Base-by-base conservation (phyloP, 2,797 vertebrate genomes). In the Gallinago solitaria region DNA sequence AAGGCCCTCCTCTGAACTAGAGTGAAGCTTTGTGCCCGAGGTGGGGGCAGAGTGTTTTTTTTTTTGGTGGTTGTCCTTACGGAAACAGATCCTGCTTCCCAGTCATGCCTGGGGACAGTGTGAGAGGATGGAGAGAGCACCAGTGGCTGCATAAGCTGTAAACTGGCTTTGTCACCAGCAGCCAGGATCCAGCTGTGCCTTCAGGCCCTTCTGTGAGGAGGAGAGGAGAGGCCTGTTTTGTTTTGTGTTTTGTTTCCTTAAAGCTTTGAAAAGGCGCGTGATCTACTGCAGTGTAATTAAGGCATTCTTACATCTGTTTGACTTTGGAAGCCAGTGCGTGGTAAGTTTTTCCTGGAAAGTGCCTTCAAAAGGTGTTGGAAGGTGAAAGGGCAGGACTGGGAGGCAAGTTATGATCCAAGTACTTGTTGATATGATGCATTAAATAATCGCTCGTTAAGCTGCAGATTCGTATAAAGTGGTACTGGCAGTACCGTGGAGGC, bases 221-320 rank as follows among this genome's bases (percentile, higher is more conserved):
- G 15, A 28, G 50, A 80, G 53, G 48, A 91, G 74, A 84, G 63
- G 28, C 47, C 93, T 89, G 50, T 50, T 92, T 76, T 87, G 33
- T 27, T 94, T 81, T 33, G 50, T 41, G 45, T 83, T 95, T 93
- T 83, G 68, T 78, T 96, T 93, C 57, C 59, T 79, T 83, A 67
- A 92, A 80, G 47, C 75, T 87, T 82, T 89, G 78, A 70, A 83
- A 90, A 94, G 32, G 17, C 12, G 0, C 87, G 25, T 68, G 53
- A 53, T 77, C 93, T 90, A 12, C 56, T 70, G 64, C 77, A 70
- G 75, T 2, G 1, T 86, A 93, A 87, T 96, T 65, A 79, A 82
- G 53, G 47, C 64, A 59, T 89, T 79, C 50, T 88, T 87, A 64
- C 0, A 2, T 85, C 43, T 57, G 2, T 56, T 81, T 41, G 59